These are phyloP conservation scores for Epistrophella euchroma DNA, from an alignment of 2,888 invertebrate genomes.

Conservation along the genomic window DNA sequence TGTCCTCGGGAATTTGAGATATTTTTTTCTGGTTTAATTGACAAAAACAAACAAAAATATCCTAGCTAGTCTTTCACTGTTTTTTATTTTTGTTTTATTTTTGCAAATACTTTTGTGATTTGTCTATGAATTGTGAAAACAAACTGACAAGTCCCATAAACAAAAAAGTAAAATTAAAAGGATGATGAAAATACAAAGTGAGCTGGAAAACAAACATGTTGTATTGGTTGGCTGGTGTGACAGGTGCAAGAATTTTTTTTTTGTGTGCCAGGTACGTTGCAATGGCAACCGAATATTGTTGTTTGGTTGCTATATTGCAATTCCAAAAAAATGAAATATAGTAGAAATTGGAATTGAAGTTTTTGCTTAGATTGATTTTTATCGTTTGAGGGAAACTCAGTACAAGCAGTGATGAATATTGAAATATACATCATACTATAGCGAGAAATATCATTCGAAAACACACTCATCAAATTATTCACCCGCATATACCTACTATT, in stretches of 20 bases:
- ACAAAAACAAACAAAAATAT: constrained; percentile 1
- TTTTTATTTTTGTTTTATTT: not conserved
- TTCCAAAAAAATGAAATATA: not conserved
- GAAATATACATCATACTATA: not conserved
- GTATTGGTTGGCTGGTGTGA: constrained; percentile 33
- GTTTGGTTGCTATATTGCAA: constrained; percentile 53
- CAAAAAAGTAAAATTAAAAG: not conserved
- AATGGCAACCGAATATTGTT: constrained; percentile 51
- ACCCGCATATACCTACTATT: too few relatives aligned
- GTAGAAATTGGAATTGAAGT: constrained; percentile 4
- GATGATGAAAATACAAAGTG: constrained; percentile 39
- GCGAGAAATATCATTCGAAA: not conserved
- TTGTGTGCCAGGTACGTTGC: constrained; percentile 37
- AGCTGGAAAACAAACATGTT: constrained; percentile 24
- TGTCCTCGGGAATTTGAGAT: constrained; percentile 29
- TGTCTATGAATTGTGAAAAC: constrained; percentile 42
- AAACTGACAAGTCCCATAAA: constrained; percentile 39
- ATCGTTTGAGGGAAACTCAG: not conserved
- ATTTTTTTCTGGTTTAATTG: constrained; percentile 34
- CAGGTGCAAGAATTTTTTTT: constrained; percentile 36
- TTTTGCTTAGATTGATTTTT: constrained; percentile 20
- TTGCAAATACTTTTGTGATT: constrained; percentile 39
- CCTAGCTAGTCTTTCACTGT: not conserved
- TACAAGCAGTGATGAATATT: not conserved
- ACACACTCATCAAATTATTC: too few relatives aligned